phyloP scores from a whole-genome alignment of 2,797 vertebrate genomes.

The Poeciliopsis turneri region DNA sequence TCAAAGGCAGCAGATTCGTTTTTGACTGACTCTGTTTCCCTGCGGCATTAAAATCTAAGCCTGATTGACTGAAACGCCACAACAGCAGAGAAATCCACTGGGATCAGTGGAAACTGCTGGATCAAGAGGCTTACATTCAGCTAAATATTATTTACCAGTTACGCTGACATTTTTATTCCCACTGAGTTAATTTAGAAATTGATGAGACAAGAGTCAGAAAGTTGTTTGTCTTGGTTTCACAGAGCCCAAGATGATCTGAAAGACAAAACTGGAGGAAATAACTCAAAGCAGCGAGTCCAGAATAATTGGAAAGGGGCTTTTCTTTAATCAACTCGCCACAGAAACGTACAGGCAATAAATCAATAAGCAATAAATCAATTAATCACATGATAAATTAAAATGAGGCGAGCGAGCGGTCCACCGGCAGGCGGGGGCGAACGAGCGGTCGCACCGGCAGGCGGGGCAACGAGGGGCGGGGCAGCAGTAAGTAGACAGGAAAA shows the following conservation, averaged over 20 bases:
- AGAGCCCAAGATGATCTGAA: background rate
- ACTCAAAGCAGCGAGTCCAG: background rate
- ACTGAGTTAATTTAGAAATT: background rate
- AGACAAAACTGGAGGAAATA: background rate
- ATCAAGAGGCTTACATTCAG: slow-evolving; percentile 28
- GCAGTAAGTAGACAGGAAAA: no score
- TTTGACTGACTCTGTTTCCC: slow-evolving; percentile 27
- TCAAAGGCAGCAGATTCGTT: slow-evolving; percentile 5
- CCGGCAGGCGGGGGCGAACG: no score
- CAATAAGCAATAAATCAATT: no score
- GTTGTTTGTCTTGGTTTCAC: background rate
- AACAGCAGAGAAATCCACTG: slow-evolving; percentile 20
- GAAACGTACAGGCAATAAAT: background rate
- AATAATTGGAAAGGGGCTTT: background rate
- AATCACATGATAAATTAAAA: no score
- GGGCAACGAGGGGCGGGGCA: no score
- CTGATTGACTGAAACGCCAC: slow-evolving; percentile 37
- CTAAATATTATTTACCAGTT: slow-evolving; percentile 2
- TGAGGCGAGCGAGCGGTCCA: no score
- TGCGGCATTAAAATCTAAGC: slow-evolving; percentile 16
- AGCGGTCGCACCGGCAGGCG: no score
- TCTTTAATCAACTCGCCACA: background rate
- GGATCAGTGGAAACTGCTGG: background rate
- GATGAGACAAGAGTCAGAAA: background rate
- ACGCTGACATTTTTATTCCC: slow-evolving; percentile 1